phyloP scores from a whole-genome alignment of 1,140 invertebrate genomes.

The Rhizoglyphus robini region DNA sequence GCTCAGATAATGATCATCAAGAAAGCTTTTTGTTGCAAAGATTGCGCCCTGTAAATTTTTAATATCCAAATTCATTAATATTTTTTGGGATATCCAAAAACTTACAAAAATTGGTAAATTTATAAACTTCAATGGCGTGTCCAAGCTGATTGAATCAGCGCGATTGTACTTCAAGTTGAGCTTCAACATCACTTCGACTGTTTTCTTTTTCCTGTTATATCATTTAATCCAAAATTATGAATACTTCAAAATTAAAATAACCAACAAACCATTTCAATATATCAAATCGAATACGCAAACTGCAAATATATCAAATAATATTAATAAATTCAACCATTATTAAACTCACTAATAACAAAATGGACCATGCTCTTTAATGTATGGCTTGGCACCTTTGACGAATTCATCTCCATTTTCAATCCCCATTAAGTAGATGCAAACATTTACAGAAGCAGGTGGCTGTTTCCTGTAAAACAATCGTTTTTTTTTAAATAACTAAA shows the following conservation, averaged over 20 bases:
- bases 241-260: background rate
- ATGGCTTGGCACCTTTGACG: background rate
- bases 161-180: background rate
- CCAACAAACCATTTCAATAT: no score
- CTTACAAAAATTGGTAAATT: conserved; percentile 7
- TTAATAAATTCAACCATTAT: no score
- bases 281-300: no score
- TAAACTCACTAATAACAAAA: conserved; percentile 4
- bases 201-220: background rate
- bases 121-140: no score
- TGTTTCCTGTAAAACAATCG: background rate
- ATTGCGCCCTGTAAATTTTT: background rate
- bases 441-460: background rate
- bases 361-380: background rate
- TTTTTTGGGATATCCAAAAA: no score
- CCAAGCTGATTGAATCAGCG: background rate
- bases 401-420: background rate
- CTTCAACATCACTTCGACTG: background rate
- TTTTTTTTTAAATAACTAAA: no score
- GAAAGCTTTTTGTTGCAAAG: background rate
- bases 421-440: background rate
- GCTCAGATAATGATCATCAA: background rate
- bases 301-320: no score
- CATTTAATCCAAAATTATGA: background rate
- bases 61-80: background rate